Evolutionary conservation across 2,888 invertebrate species (phyloP), one percentile per base, ranked within the genome.

Genomic region (Tenodera sinensis): DNA sequence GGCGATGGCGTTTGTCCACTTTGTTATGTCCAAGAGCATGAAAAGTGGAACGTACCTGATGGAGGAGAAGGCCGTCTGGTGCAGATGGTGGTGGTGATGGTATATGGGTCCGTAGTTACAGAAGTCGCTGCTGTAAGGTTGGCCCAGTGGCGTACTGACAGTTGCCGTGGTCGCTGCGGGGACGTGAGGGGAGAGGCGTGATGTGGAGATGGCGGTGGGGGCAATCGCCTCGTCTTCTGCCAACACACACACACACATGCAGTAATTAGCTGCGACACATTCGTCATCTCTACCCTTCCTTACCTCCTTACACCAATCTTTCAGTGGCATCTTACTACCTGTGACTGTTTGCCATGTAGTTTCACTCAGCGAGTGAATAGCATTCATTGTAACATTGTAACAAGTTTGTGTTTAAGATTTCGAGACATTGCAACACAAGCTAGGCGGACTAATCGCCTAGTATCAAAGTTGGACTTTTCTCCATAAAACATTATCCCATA

Each of bases 101-200:
- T 96, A 96, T 2, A 96, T 94, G 81, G 96, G 96, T 0, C 96
- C 96, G 92, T 96, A 96, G 85, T 95, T 95, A 93, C 96, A 96
- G 90, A 96, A 93, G 91, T 96, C 96, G 3, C 94, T 95, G 2
- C 95, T 94, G 92, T 96, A 96, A 1, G 96, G 96, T 93, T 95
- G 96, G 87, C 95, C 93, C 92, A 94, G 88, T 42, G 83, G 88
- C 28, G 83, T 27, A 96, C 93, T 9, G 93, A 92, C 92, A 93
- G 83, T 27, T 28, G 89, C 83, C 20, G 84, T n/a, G 88, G 89
- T 30, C 28, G 87, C 84, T 88, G 91, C 91, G n/a, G 92, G 91
- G 88, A 92, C 89, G 90, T 88, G 91, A 71, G 91, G 89, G 83
- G 92, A 47, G 84, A 90, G 91, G 83, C 91, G 91, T 85, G 91